Evolutionary conservation across 1,140 invertebrate species (phyloP).

Genomic region (Colletes latitarsis): DNA sequence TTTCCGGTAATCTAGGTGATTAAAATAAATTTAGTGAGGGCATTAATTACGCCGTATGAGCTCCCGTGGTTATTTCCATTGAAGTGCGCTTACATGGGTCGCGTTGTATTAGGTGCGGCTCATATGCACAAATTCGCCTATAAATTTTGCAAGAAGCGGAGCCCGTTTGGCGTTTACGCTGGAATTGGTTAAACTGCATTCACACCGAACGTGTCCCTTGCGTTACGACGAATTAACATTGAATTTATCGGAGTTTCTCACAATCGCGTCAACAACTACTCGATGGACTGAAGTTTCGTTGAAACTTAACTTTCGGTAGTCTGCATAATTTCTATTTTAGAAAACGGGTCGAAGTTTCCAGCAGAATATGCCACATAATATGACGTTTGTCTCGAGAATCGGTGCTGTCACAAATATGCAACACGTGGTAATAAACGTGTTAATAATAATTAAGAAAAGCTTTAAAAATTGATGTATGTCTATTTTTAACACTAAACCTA

Average conservation of each 20-base stretch:
- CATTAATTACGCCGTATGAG: conserved; percentile 70
- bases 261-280: background rate
- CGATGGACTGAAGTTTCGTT: background rate
- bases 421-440: no score
- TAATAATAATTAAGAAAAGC: no score
- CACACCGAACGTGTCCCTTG: background rate
- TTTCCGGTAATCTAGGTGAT: conserved; percentile 74
- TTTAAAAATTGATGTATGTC: no score
- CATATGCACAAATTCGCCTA: conserved; percentile 49
- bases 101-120: conserved; percentile 38
- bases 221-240: background rate
- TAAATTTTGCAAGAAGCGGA: conserved; percentile 42
- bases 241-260: background rate
- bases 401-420: no score
- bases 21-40: conserved; percentile 76
- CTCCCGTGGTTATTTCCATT: conserved; percentile 54
- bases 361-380: no score
- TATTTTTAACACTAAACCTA: no score
- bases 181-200: conserved; percentile 5
- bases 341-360: no score
- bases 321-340: no score
- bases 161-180: background rate
- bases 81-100: conserved; percentile 31
- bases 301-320: background rate
- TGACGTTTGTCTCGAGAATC: no score